Conservation (phyloP, 2,113 vertebrate species). For the Pelodiscus sinensis region DNA sequence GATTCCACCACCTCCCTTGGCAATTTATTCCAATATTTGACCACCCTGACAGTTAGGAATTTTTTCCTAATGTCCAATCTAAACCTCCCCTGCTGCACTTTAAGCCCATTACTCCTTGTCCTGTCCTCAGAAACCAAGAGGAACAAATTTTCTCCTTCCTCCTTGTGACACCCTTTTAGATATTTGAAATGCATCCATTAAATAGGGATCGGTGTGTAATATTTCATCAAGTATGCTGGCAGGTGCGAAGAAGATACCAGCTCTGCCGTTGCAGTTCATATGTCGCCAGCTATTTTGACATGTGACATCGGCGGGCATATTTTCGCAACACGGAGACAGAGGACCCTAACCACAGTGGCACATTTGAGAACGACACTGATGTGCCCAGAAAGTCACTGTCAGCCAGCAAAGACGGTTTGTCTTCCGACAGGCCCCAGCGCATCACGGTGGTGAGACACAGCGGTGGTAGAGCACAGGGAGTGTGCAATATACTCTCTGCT, state of each 20-base stretch:
- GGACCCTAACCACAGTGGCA: not conserved
- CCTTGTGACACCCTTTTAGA: no score
- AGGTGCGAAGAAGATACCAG: conserved; percentile 5
- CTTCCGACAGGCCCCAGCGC: not conserved
- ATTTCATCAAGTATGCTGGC: conserved; percentile 25
- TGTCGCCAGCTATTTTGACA: conserved; percentile 56
- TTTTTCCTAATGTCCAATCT: no score
- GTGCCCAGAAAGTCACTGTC: not conserved
- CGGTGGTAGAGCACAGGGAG: not conserved
- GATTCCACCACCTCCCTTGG: no score
- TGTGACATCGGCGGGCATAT: conserved; percentile 20
- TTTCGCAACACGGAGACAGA: conserved; percentile 24
- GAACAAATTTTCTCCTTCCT: no score
- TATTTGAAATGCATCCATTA: conserved; percentile 52
- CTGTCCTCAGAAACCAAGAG: no score
- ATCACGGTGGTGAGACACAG: not conserved
- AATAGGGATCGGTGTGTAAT: conserved; percentile 53
- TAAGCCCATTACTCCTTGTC: no score
- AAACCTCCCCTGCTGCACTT: no score
- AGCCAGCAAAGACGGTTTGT: not conserved
- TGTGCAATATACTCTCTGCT: not conserved
- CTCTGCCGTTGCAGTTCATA: conserved; percentile 27
- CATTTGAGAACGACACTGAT: not conserved
- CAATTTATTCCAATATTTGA: no score
- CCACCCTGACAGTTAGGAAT: no score